These are phyloP conservation scores for Numenius phaeopus DNA, from an alignment of 2,797 vertebrate genomes.

Conservation along the genomic window DNA sequence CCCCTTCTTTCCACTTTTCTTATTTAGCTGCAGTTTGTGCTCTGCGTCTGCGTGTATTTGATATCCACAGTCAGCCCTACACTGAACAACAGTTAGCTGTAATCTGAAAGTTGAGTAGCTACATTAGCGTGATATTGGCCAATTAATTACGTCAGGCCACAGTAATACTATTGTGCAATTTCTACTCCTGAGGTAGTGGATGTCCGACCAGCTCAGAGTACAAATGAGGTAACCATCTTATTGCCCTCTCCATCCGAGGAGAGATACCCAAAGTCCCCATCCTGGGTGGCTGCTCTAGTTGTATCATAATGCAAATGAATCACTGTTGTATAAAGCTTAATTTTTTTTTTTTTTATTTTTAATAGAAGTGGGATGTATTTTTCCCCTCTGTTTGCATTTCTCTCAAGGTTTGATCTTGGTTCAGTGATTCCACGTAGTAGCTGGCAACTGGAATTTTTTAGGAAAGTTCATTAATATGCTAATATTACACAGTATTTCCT, in stretches of 20 bases:
- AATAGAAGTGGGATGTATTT: not conserved
- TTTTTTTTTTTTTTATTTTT: not conserved
- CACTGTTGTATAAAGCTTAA: not conserved
- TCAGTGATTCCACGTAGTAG: not conserved
- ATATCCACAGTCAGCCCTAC: not conserved
- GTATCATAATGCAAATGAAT: not conserved
- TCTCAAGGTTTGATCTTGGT: not conserved
- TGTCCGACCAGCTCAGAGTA: not conserved
- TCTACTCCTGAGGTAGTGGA: not conserved
- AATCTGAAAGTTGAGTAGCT: not conserved
- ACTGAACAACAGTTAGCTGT: not conserved
- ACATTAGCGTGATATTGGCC: not conserved
- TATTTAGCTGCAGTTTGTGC: not conserved
- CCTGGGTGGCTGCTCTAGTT: not conserved
- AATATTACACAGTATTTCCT: not conserved
- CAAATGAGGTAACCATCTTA: not conserved
- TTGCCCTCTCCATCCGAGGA: not conserved
- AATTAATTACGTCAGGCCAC: not conserved
- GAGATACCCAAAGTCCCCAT: not conserved
- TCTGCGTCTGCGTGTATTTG: not conserved
- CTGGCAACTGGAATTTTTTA: not conserved
- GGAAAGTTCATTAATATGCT: not conserved
- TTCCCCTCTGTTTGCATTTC: not conserved
- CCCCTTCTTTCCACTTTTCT: not conserved
- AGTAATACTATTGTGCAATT: not conserved